Evolutionary conservation across 2,888 invertebrate species (phyloP).

Genomic region (Microctonus brassicae): DNA sequence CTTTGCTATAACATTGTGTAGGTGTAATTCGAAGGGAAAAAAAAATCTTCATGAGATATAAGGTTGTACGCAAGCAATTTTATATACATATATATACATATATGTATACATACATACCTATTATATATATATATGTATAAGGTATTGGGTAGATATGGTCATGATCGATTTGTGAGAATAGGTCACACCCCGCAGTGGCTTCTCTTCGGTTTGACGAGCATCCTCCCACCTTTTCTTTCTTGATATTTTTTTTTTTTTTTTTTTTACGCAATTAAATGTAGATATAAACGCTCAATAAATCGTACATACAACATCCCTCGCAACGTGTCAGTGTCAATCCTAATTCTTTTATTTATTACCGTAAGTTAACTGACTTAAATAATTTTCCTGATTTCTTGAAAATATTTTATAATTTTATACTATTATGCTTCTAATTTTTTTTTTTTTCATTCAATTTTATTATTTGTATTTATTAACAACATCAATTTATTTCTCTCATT

Average conservation of each 20-base stretch:
- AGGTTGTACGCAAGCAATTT: neutral
- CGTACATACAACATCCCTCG: neutral
- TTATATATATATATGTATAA: neutral
- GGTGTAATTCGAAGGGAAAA: neutral
- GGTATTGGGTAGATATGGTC: slow-evolving; percentile 7
- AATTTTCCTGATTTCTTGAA: neutral
- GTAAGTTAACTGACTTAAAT: neutral
- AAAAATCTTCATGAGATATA: neutral
- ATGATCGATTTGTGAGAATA: slow-evolving; percentile 45
- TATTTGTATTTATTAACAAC: too few species aligned
- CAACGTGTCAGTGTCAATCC: neutral
- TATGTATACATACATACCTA: neutral
- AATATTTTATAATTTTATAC: too few species aligned
- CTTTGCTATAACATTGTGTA: neutral
- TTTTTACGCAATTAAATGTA: neutral
- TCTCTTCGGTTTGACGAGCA: slow-evolving; percentile 19
- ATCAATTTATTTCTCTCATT: slow-evolving; percentile 6
- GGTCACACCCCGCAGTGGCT: slow-evolving; percentile 41
- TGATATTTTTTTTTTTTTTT: neutral
- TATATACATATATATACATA: neutral
- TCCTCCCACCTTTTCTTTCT: slow-evolving; percentile 21
- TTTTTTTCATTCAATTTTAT: too few species aligned
- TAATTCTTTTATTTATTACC: neutral
- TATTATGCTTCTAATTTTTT: too few species aligned
- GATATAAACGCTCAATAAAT: neutral